Evolutionary conservation across 2,797 vertebrate species (phyloP).

Genomic region (Ambastaia sidthimunki): DNA sequence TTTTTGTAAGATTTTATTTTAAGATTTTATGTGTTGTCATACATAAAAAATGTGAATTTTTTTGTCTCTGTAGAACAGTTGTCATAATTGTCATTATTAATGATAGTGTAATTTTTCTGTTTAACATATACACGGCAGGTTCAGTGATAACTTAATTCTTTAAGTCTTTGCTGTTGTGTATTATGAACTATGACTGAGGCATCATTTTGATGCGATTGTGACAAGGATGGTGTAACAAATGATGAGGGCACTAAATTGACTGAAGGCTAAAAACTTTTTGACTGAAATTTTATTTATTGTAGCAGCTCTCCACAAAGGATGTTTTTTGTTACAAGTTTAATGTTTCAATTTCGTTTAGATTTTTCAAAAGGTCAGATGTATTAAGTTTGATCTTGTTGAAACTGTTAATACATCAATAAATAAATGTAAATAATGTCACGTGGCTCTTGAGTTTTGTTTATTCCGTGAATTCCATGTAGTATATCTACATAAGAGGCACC

Average conservation of each 20-base stretch:
- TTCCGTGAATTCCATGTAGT: not conserved
- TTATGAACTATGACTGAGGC: constrained; percentile 4
- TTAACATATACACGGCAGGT: constrained; percentile 19
- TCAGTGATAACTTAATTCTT: constrained; percentile 40
- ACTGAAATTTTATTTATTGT: not conserved
- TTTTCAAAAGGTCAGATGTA: not conserved
- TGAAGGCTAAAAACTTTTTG: not conserved
- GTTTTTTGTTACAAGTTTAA: constrained; percentile 40
- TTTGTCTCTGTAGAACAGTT: not conserved
- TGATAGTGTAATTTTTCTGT: not conserved
- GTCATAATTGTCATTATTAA: not conserved
- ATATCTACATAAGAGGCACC: no score
- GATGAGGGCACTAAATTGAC: constrained; percentile 4
- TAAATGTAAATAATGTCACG: not conserved
- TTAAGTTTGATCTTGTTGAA: not conserved
- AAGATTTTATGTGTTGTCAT: not conserved
- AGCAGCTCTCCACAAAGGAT: not conserved
- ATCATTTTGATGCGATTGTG: constrained; percentile 1
- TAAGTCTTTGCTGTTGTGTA: constrained; percentile 45
- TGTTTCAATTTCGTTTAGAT: not conserved
- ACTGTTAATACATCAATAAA: constrained; percentile 26
- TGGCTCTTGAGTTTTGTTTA: not conserved
- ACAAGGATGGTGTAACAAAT: not conserved
- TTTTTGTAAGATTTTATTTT: not conserved
- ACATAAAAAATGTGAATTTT: no score